phyloP scores from a whole-genome alignment of 2,888 invertebrate species.

The Drosophila barbarae region DNA sequence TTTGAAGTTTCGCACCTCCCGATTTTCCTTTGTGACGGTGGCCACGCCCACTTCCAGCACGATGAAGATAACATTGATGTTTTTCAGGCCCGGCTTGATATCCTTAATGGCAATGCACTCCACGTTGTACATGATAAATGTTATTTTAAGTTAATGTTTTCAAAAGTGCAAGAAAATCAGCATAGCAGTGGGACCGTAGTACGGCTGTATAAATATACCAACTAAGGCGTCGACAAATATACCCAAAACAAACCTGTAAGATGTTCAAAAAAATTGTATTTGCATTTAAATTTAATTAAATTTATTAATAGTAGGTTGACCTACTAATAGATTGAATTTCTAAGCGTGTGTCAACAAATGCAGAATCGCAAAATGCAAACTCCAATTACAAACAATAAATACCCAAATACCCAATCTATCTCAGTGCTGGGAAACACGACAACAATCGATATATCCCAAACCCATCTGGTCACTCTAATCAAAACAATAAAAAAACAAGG shows the following conservation, averaged over 20 bases:
- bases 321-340: too few species aligned
- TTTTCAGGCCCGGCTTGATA: slow-evolving; percentile 94
- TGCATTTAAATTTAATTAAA: too few species aligned
- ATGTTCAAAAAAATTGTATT: too few species aligned
- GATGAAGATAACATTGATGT: slow-evolving; percentile 94
- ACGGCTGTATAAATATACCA: too few species aligned
- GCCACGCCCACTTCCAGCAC: slow-evolving; percentile 95
- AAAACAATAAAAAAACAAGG: slow-evolving; percentile 34
- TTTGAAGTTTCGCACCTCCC: slow-evolving; percentile 95
- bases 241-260: not conserved
- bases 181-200: not conserved
- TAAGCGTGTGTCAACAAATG: too few species aligned
- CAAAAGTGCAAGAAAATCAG: not conserved
- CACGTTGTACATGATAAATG: slow-evolving; percentile 70
- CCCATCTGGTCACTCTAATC: slow-evolving; percentile 25
- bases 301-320: too few species aligned
- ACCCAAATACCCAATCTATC: not conserved
- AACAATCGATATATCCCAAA: not conserved
- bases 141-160: not conserved
- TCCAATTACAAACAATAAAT: not conserved
- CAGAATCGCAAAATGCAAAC: too few species aligned
- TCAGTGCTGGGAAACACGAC: not conserved
- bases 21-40: slow-evolving; percentile 94
- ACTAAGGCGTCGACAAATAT: not conserved
- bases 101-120: slow-evolving; percentile 82